These are phyloP conservation scores for Colius striatus DNA, from an alignment of 2,113 vertebrate species.

Conservation along the genomic window DNA sequence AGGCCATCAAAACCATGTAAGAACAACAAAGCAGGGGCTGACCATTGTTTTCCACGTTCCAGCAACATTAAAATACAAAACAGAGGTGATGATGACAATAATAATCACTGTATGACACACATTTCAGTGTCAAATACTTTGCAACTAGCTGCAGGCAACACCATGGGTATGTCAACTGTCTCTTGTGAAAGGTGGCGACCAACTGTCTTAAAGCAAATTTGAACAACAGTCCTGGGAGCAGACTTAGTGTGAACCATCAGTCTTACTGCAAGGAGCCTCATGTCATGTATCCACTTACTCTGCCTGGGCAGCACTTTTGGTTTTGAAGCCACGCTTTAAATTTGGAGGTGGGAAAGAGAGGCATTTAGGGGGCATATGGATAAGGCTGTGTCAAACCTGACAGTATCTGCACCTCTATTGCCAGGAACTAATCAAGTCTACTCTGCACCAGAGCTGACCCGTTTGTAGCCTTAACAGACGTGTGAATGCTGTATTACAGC, in stretches of 20 bases:
- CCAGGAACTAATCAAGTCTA: neutral
- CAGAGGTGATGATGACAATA: neutral
- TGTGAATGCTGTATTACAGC: neutral
- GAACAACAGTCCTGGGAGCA: neutral
- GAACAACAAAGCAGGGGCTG: neutral
- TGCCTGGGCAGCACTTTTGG: neutral
- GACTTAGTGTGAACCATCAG: neutral
- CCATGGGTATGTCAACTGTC: neutral
- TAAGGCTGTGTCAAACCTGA: neutral
- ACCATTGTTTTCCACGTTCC: neutral
- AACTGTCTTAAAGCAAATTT: neutral
- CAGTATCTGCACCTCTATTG: neutral
- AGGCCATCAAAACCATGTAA: neutral
- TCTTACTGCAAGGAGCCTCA: neutral
- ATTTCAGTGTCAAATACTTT: neutral
- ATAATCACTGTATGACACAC: neutral
- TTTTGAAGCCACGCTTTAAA: neutral
- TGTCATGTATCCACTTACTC: neutral
- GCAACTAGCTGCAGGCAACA: neutral
- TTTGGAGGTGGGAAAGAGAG: accelerated
- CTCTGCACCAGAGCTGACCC: neutral
- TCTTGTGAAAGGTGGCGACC: neutral
- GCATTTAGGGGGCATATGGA: neutral
- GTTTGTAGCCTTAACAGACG: neutral
- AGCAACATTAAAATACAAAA: neutral